Conservation (phyloP, 1,140 invertebrate genomes). For the Thaumatotibia leucotreta region DNA sequence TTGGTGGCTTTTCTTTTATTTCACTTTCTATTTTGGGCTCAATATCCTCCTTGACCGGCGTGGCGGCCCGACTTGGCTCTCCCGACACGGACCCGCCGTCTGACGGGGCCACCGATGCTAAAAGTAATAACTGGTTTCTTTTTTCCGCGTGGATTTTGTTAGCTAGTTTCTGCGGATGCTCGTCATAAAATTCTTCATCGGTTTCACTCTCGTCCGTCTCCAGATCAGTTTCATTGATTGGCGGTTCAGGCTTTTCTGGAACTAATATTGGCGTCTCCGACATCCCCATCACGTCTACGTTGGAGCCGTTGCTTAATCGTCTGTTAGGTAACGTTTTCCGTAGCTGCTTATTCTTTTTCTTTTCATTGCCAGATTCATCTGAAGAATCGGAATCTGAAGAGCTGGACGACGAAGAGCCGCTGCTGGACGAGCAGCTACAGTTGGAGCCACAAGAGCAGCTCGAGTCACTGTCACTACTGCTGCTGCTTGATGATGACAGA, state of each 20-base stretch:
- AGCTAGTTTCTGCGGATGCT: constrained; percentile 84
- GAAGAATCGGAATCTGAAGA: constrained; percentile 79
- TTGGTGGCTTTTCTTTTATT: constrained; percentile 68
- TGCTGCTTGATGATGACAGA: constrained; percentile 81
- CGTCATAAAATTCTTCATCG: constrained; percentile 91
- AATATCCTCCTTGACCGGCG: constrained; percentile 70
- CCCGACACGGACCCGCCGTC: constrained; percentile 79
- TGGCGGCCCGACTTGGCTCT: constrained; percentile 78
- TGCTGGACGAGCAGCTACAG: constrained; percentile 86
- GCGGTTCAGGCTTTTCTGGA: constrained; percentile 70
- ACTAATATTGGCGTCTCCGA: constrained; percentile 67
- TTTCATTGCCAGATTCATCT: constrained; percentile 56
- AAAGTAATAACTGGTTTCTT: constrained; percentile 80
- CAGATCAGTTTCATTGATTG: constrained; percentile 86
- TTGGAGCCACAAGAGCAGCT: constrained; percentile 88
- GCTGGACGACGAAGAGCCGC: constrained; percentile 83
- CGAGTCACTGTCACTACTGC: constrained; percentile 85
- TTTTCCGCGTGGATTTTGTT: constrained; percentile 85
- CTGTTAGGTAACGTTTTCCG: constrained; percentile 57
- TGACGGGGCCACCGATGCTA: constrained; percentile 77
- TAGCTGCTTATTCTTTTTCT: constrained; percentile 55
- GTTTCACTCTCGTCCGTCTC: constrained; percentile 89
- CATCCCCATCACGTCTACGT: constrained; percentile 75
- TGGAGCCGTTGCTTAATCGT: constrained; percentile 69
- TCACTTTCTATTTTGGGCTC: constrained; percentile 46